These are phyloP conservation scores for Peromyscus eremicus DNA, from an alignment of 2,797 vertebrate genomes.

Conservation along the genomic window DNA sequence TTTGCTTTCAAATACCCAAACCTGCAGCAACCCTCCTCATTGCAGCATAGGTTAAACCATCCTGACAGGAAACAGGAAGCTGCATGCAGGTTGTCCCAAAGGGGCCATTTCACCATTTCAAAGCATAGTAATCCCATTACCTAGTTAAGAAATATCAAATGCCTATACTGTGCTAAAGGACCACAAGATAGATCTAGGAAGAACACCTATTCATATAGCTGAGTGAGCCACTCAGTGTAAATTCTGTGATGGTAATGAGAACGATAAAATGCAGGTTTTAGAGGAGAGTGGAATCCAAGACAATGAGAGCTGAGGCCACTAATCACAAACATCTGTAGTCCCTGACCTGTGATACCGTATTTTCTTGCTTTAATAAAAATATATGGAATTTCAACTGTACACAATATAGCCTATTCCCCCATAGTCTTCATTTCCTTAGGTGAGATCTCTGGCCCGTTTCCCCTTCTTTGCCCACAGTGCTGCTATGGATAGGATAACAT, in stretches of 20 bases:
- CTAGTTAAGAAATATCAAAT: slow-evolving; percentile 65
- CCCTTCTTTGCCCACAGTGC: not conserved
- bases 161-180: slow-evolving; percentile 18
- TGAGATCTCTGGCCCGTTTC: not conserved
- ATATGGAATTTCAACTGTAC: not conserved
- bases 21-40: slow-evolving; percentile 53
- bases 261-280: not conserved
- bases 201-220: not conserved
- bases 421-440: not conserved
- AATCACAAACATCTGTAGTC: slow-evolving; percentile 21
- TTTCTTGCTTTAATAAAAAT: slow-evolving; percentile 42
- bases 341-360: not conserved
- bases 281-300: not conserved
- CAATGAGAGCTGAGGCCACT: not conserved
- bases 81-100: slow-evolving; percentile 54
- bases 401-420: not conserved
- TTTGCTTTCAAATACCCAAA: slow-evolving; percentile 58
- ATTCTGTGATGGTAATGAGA: not conserved
- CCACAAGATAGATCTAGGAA: slow-evolving; percentile 4
- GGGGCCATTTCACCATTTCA: slow-evolving; percentile 70
- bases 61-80: slow-evolving; percentile 77
- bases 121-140: slow-evolving; percentile 70
- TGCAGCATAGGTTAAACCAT: slow-evolving; percentile 52
- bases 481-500: not conserved
- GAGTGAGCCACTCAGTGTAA: not conserved